These are phyloP conservation scores for Helicolenus hilgendorfi DNA, from an alignment of 2,797 vertebrate species.

Conservation along the genomic window DNA sequence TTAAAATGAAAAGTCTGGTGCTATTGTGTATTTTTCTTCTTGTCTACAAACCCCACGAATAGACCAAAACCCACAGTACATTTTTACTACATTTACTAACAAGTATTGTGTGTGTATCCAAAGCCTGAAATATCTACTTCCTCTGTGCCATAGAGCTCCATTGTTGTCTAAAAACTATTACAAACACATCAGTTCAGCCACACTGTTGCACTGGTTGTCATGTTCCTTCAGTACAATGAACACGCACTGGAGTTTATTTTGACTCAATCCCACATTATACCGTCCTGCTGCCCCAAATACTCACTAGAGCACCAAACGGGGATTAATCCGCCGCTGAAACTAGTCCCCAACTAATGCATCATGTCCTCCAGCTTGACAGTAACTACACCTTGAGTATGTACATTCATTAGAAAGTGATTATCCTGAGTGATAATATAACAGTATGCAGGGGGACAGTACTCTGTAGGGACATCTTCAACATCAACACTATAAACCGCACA, in stretches of 20 bases:
- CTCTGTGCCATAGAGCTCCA: background rate
- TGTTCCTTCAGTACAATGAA: background rate
- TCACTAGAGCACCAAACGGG: background rate
- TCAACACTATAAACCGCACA: background rate
- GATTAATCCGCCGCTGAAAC: background rate
- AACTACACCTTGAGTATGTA: background rate
- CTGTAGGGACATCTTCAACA: background rate
- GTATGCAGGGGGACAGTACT: background rate
- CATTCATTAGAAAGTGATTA: background rate
- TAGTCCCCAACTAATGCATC: background rate
- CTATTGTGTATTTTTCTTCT: background rate
- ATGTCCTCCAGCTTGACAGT: background rate
- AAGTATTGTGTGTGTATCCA: too few relatives aligned
- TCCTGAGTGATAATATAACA: background rate
- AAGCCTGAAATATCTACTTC: background rate
- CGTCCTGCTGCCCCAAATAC: background rate
- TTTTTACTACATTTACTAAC: background rate
- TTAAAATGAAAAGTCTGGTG: background rate
- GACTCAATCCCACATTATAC: background rate
- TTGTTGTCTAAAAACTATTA: background rate
- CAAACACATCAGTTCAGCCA: background rate
- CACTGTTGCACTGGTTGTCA: background rate
- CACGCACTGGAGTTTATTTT: background rate
- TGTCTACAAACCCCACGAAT: background rate
- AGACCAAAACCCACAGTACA: background rate